A percentile compares a stretch with the other conserved stretches of the same genome.
Evolutionary conservation across 2,113 vertebrate species (phyloP).

Genomic region (Pandion haliaetus): DNA sequence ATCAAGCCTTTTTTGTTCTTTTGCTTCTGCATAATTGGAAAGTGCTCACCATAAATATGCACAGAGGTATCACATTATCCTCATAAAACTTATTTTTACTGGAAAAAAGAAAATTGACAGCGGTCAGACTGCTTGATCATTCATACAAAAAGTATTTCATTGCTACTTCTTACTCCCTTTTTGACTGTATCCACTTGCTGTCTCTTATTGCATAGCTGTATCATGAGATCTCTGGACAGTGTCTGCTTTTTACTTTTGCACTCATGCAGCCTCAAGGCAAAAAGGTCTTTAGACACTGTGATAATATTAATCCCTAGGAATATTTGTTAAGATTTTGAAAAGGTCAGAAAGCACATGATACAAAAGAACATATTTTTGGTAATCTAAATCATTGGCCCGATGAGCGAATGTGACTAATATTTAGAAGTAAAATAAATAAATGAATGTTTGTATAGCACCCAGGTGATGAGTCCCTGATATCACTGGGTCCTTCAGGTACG

Average conservation of each 20-base stretch:
- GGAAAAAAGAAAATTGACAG: neutral
- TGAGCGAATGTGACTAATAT: neutral
- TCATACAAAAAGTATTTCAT: neutral
- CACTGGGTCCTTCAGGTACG: neutral
- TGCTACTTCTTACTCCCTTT: neutral
- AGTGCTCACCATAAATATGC: neutral
- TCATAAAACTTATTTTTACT: neutral
- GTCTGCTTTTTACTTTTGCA: neutral
- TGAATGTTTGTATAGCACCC: neutral
- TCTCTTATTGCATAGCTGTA: neutral
- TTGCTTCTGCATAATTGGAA: neutral
- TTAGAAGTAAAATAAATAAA: neutral
- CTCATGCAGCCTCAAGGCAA: neutral
- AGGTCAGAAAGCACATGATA: neutral
- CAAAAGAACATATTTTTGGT: neutral
- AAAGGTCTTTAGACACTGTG: neutral
- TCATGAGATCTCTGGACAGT: neutral
- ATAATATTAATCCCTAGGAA: neutral
- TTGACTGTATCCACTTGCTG: neutral
- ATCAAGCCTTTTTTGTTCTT: neutral
- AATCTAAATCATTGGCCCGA: neutral
- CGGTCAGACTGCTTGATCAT: neutral
- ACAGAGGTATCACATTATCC: neutral
- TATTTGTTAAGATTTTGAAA: constrained; percentile 25
- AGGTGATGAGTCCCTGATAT: neutral